phyloP scores from a whole-genome alignment of 1,140 invertebrate species.

The Tetramorium parvispinum region DNA sequence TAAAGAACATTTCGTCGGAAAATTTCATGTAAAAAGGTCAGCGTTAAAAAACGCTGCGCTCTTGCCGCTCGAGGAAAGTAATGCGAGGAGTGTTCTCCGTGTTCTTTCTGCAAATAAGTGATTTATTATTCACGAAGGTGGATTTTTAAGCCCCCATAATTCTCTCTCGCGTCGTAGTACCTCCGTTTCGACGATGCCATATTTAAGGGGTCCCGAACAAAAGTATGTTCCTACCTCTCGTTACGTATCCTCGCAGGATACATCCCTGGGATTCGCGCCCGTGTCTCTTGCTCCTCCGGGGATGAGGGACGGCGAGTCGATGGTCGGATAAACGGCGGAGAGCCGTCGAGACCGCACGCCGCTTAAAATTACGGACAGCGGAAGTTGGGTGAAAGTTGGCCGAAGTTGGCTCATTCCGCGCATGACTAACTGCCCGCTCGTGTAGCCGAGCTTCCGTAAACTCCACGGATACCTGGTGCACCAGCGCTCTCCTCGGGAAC shows the following conservation, averaged over 20 bases:
- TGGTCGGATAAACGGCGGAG: slow-evolving; percentile 54
- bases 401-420: slow-evolving; percentile 60
- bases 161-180: neutral
- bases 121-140: slow-evolving; percentile 11
- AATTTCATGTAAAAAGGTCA: slow-evolving; percentile 1
- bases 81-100: neutral
- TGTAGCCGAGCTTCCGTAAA: slow-evolving; percentile 54
- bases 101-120: neutral
- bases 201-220: neutral
- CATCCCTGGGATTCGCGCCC: neutral
- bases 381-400: slow-evolving; percentile 57
- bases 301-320: slow-evolving; percentile 15
- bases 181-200: neutral
- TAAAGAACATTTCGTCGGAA: neutral
- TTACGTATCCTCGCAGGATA: too few species aligned
- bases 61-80: neutral
- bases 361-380: slow-evolving; percentile 57
- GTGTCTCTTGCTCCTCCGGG: neutral
- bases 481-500: neutral
- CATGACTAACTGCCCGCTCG: slow-evolving; percentile 59
- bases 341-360: slow-evolving; percentile 58
- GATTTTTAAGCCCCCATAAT: neutral
- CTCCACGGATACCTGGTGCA: slow-evolving; percentile 39
- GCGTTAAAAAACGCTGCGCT: neutral
- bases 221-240: neutral